Conservation (phyloP, 2,113 vertebrate genomes). For the Catharus minimus region DNA sequence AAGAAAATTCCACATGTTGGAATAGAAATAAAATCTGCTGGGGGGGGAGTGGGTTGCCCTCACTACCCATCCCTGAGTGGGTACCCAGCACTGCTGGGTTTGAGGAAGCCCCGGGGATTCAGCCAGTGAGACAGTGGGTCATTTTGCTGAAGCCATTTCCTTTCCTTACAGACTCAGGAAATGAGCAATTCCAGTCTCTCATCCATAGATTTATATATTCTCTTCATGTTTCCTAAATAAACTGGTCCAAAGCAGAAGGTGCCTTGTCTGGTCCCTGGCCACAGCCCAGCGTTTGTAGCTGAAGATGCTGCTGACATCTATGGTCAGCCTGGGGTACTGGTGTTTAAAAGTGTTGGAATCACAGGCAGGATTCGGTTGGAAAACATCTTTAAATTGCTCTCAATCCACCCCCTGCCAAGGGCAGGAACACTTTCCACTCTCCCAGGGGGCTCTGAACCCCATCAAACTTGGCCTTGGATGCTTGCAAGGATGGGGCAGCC, state of each 20-base stretch:
- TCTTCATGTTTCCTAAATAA: neutral
- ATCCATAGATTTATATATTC: neutral
- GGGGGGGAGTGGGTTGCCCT: neutral
- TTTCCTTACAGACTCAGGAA: neutral
- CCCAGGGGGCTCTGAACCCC: neutral
- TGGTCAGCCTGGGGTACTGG: neutral
- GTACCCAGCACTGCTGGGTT: accelerated
- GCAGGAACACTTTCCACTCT: neutral
- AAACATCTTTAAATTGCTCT: neutral
- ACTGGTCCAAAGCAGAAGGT: neutral
- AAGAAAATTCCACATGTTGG: accelerated
- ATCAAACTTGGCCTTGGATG: neutral
- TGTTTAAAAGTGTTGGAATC: neutral
- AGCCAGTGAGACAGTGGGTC: accelerated
- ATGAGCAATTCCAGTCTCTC: neutral
- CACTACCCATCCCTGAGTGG: neutral
- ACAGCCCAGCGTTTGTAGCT: neutral
- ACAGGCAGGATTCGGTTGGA: neutral
- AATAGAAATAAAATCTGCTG: neutral
- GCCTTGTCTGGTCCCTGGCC: neutral
- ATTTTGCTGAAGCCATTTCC: neutral
- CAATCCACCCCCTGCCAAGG: neutral
- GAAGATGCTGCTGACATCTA: constrained; percentile 29
- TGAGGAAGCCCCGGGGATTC: accelerated
- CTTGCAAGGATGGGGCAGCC: neutral